Evolutionary conservation across 1,140 invertebrate species (phyloP), one percentile per base, ranked within the genome.

Genomic region (Trichoplusia ni): DNA sequence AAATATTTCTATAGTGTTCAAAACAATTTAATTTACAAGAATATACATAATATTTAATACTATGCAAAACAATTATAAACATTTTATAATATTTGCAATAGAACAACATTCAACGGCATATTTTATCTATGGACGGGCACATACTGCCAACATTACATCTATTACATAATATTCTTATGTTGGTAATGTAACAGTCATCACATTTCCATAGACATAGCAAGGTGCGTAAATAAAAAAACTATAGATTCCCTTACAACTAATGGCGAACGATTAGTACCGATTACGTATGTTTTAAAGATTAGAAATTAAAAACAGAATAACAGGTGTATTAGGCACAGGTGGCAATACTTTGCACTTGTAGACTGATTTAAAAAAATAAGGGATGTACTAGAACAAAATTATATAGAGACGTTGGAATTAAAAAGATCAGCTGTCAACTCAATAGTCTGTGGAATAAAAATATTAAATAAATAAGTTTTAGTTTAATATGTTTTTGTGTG

Each of bases 281-380:
- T 27, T 47, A 27, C 14, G 29, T 47, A 47, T 8, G 6, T 27
- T 9, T 8, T 9, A 6, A 14, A 16, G 44, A 8, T 47, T 47
- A 47, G 44, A 14, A 47, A 29, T 29, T 47, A 0, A 0, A 47
- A 47, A 8, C 14, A 47, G 25, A 47, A 47, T 47, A 27, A 47
- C 44, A 47, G 11, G 44, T 47, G 23, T 47, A 1, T 6, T 7
- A 38, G 23, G 6, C 25, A 29, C 11, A 47, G 44, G 11, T 47
- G 42, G 21, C 21, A 13, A 11, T 11, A 25, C 5, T 14, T 1
- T 46, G 13, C 9, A 23, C 9, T 16, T 27, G 14, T 14, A 18
- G 46, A 49, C 25, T 49, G 7, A 49, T 49, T 49, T 49, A 4
- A 27, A 49, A 29, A 9, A 47, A 47, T 16, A 9, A 16, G 4